Evolutionary conservation across 2,888 invertebrate species (phyloP).

Genomic region (Mimas tiliae): DNA sequence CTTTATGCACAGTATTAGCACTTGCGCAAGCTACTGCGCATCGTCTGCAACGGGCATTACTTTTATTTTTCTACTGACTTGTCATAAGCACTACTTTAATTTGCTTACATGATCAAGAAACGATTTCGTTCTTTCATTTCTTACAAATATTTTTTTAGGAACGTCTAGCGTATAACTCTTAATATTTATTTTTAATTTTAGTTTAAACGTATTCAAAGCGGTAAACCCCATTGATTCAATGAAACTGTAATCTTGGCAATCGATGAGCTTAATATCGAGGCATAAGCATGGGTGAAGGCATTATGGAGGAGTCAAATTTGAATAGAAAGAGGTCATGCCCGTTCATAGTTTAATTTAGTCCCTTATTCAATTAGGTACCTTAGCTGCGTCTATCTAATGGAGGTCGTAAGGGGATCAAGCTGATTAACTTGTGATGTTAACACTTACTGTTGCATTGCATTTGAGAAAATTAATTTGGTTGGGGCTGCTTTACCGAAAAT

Average conservation of each 20-base stretch:
- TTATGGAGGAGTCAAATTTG: conserved; percentile 68
- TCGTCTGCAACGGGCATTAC: no score
- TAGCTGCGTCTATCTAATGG: conserved; percentile 76
- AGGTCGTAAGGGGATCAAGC: conserved; percentile 75
- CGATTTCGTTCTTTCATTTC: no score
- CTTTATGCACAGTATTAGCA: no score
- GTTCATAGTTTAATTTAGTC: conserved; percentile 76
- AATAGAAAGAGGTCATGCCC: conserved; percentile 81
- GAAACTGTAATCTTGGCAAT: conserved; percentile 59
- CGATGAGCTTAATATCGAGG: conserved; percentile 58
- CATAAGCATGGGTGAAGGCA: conserved; percentile 61
- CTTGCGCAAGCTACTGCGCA: no score
- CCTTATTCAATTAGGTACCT: conserved; percentile 81
- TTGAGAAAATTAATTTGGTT: conserved; percentile 55
- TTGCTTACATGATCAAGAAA: no score
- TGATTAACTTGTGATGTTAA: conserved; percentile 78
- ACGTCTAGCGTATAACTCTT: conserved; percentile 24
- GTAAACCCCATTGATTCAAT: conserved; percentile 53
- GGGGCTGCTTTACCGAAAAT: background rate
- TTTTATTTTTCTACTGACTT: no score
- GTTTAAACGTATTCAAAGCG: conserved; percentile 35
- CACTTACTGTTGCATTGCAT: conserved; percentile 59
- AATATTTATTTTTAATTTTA: background rate
- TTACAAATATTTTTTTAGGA: no score
- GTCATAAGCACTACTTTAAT: no score